Evolutionary conservation across 2,113 vertebrate genomes (phyloP).

Genomic region (Sus scrofa): DNA sequence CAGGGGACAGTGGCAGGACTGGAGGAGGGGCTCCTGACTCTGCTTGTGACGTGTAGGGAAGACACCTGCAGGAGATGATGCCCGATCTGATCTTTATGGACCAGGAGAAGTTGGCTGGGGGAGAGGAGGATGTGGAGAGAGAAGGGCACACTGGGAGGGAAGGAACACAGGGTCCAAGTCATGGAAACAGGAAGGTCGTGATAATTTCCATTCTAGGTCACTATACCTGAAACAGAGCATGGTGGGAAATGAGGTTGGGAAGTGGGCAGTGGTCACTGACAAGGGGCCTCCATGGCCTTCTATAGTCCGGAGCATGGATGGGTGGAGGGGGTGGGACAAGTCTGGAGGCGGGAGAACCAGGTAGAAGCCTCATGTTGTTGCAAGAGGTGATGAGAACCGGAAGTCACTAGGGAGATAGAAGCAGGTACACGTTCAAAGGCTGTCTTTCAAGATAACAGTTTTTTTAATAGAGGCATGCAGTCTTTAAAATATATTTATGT

Average conservation of each 20-base stretch:
- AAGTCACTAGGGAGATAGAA: background rate
- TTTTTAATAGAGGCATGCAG: background rate
- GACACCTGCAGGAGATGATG: background rate
- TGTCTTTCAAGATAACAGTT: background rate
- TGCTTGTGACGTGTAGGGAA: background rate
- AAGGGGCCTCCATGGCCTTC: background rate
- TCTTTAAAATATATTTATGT: background rate
- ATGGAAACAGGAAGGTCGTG: background rate
- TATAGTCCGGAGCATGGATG: fast-evolving
- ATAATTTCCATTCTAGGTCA: background rate
- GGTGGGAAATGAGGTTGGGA: background rate
- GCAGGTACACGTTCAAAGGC: background rate
- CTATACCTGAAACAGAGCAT: background rate
- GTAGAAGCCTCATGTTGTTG: background rate
- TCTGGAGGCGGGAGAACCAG: background rate
- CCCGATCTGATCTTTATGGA: background rate
- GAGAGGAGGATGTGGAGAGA: background rate
- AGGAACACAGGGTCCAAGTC: background rate
- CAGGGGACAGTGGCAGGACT: background rate
- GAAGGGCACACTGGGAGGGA: no score
- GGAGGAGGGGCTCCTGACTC: background rate
- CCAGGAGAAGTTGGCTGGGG: background rate
- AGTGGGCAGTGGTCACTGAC: background rate
- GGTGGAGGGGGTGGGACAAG: no score
- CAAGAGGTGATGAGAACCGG: background rate